A percentile compares a stretch with the other conserved stretches of the same genome.
Evolutionary conservation across 2,113 vertebrate species (phyloP).

Genomic region (Riparia riparia): DNA sequence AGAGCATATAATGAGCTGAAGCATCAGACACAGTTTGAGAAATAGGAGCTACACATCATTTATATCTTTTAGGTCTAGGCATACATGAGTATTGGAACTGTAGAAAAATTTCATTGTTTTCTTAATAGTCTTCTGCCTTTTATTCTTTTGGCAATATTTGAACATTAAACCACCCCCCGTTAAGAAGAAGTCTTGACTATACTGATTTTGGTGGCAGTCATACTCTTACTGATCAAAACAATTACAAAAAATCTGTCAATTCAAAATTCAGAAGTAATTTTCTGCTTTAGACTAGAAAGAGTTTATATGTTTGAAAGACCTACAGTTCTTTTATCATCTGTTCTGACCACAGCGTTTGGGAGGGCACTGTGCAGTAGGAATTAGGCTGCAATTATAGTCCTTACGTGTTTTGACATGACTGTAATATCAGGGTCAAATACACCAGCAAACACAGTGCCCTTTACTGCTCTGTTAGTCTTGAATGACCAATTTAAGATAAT

Average conservation of each 20-base stretch:
- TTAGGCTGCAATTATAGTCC: not conserved
- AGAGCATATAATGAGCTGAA: not conserved
- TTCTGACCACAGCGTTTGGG: not conserved
- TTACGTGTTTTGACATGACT: slow-evolving; percentile 2
- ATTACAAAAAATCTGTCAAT: not conserved
- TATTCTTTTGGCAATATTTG: not conserved
- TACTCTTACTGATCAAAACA: not conserved
- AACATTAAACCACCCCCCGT: not conserved
- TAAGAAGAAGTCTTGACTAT: not conserved
- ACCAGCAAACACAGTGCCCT: not conserved
- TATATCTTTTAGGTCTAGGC: not conserved
- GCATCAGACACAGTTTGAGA: not conserved
- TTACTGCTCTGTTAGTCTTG: slow-evolving; percentile 18
- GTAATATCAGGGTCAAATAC: not conserved
- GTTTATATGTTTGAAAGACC: not conserved
- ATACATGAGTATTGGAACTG: not conserved
- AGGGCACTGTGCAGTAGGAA: not conserved
- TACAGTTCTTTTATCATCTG: not conserved
- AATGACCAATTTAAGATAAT: slow-evolving; percentile 9
- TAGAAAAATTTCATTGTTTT: not conserved
- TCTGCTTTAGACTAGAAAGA: not conserved
- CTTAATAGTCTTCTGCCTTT: not conserved
- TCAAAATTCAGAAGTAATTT: not conserved
- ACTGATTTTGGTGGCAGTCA: not conserved
- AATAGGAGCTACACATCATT: not conserved